Base-by-base conservation (phyloP, 2,113 vertebrate genomes). In the Sisor rabdophorus region DNA sequence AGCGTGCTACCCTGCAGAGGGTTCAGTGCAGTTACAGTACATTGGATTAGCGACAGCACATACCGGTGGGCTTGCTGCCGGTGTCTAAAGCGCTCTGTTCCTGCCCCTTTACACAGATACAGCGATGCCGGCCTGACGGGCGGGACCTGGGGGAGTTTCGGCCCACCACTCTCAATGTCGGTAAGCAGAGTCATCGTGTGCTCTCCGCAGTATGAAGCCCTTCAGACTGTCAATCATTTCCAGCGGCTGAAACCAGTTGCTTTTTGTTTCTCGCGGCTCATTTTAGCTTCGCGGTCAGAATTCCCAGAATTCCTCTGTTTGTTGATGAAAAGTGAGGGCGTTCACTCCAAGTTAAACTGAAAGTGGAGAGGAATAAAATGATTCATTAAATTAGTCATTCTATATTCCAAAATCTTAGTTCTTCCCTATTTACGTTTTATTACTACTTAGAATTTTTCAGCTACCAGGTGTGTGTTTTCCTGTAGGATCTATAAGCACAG, bases 121-220 rank as follows among this genome's bases (percentile, higher is more conserved):
- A 98, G 85, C 97, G 97, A 87, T 99, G 96, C 83, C 93, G 96
- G 22, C 94, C 96, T 0, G 96, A 99, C 88, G 97, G 97, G 84
- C 92, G 97, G 76, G 96, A 95, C 77, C 85, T 99, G 79, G 92
- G 90, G 70, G 95, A 99, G 84, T 98, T 97, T 88, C 93, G 97
- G 88, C 91, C 94, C 64, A 99, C 97, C 11, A 98, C 96, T n/a
- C 87, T 99, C 76, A 98, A 99, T 81, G 92, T 98, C 83, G 96
- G 97, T 95, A 81, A 93, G 90, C 15, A 32, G 87, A 26, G 40
- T n/a, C n/a, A 59, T 40, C 7, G 36, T 15, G 15, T 64, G 24
- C 8, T 71, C 50, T 50, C 1, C 13, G 4, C 19, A 22, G 28
- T 58, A 5, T 54, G 26, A n/a, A n/a, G 8, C 6, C 47, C 5